Percentiles rank a stretch among this genome's conserved stretches.
Conservation (phyloP, 1,140 invertebrate species). For the Drosophila pallidifrons region DNA sequence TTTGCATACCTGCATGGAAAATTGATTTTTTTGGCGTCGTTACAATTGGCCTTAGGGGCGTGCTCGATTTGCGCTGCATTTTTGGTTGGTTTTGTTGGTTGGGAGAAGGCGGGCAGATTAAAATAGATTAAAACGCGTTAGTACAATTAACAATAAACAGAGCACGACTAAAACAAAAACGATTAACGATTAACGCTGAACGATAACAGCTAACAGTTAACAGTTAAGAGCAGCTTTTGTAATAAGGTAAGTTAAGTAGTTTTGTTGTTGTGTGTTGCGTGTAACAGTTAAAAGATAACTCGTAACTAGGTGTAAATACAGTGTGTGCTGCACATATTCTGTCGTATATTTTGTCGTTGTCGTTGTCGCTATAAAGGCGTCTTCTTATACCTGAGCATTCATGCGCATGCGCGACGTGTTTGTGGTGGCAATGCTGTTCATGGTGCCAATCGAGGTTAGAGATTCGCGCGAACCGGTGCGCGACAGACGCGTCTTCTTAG, state of each 20-base stretch:
- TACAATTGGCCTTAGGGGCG: constrained; percentile 73
- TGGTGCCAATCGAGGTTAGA: constrained; percentile 90
- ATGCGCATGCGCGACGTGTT: constrained; percentile 84
- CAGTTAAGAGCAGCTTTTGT: constrained; percentile 14
- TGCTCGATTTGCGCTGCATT: constrained; percentile 81
- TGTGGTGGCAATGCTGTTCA: constrained; percentile 89
- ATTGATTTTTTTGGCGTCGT: constrained; percentile 82
- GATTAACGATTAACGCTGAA: constrained; percentile 7
- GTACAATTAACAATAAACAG: constrained; percentile 49
- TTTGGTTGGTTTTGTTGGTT: neutral
- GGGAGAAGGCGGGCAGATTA: constrained; percentile 47
- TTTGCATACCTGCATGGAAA: constrained; percentile 85
- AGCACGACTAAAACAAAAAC: constrained; percentile 23
- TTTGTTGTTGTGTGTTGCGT: neutral
- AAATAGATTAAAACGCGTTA: constrained; percentile 58
- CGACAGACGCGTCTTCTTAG: constrained; percentile 88
- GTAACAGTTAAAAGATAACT: constrained; percentile 25
- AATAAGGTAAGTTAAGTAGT: neutral
- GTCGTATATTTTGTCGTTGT: neutral
- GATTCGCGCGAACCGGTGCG: constrained; percentile 94
- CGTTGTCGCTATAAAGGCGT: constrained; percentile 11
- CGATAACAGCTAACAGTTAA: constrained; percentile 36
- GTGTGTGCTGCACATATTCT: constrained; percentile 10
- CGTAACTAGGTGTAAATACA: constrained; percentile 13
- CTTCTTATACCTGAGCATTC: constrained; percentile 84